These are phyloP conservation scores for Laupala kohalensis DNA, from an alignment of 1,140 invertebrate species.

Conservation along the genomic window DNA sequence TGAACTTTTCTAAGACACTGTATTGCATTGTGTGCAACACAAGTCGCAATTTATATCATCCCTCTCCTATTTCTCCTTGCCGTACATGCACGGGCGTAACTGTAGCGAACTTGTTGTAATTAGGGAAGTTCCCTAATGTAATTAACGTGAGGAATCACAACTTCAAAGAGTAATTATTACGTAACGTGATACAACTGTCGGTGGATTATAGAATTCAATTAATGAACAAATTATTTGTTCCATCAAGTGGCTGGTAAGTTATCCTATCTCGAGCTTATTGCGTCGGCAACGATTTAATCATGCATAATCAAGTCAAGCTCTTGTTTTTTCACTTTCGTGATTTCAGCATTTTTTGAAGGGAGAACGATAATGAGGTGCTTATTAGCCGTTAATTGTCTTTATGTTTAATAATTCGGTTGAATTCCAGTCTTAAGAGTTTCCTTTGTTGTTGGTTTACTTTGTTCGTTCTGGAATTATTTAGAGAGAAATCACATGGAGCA, in stretches of 20 bases:
- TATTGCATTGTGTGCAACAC: background rate
- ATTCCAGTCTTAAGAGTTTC: too few species aligned
- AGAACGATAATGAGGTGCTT: too few species aligned
- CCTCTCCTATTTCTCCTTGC: background rate
- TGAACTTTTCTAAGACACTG: background rate
- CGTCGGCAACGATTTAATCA: background rate
- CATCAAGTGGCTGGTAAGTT: background rate
- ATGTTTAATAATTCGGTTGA: too few species aligned
- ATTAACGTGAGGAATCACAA: background rate
- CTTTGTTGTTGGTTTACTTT: too few species aligned
- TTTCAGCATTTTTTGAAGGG: background rate
- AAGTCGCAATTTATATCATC: background rate
- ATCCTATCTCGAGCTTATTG: background rate
- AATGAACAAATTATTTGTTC: background rate
- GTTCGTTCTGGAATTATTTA: too few species aligned
- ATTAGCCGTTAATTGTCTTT: too few species aligned
- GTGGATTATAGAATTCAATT: background rate
- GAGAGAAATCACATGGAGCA: too few species aligned
- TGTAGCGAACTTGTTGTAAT: background rate
- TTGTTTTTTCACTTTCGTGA: background rate
- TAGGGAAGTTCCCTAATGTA: background rate
- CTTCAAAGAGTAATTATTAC: background rate
- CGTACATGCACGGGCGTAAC: background rate
- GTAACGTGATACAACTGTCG: background rate
- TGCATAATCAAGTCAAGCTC: background rate